Evolutionary conservation across 2,888 invertebrate genomes (phyloP).

Genomic region (Pocota personata): DNA sequence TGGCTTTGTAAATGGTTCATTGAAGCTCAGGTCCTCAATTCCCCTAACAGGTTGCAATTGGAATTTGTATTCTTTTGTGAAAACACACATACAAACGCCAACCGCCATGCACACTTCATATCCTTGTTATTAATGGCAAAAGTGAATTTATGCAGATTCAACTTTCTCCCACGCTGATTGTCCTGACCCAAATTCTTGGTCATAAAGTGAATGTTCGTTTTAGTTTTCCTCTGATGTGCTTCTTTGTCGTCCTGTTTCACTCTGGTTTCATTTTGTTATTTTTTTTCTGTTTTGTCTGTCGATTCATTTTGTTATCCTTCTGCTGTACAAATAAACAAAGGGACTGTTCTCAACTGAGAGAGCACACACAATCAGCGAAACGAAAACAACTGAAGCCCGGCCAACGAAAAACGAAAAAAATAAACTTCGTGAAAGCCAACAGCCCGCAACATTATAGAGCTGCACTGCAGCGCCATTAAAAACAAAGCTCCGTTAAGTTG

Average conservation of each 20-base stretch:
- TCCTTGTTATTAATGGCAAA: slow-evolving; percentile 66
- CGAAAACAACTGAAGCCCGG: slow-evolving; percentile 44
- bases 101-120: slow-evolving; percentile 39
- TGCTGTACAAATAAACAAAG: slow-evolving; percentile 54
- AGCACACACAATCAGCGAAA: slow-evolving; percentile 45
- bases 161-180: slow-evolving; percentile 54
- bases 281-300: slow-evolving; percentile 22
- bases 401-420: slow-evolving; percentile 12
- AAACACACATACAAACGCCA: neutral
- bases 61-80: slow-evolving; percentile 26
- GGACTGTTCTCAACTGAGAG: slow-evolving; percentile 28
- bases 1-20: slow-evolving; percentile 33
- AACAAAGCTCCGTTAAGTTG: slow-evolving; percentile 60
- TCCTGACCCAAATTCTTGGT: slow-evolving; percentile 67
- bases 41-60: slow-evolving; percentile 41
- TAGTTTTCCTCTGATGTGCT: slow-evolving; percentile 11
- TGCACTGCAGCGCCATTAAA: slow-evolving; percentile 67
- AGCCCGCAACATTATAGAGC: slow-evolving; percentile 62
- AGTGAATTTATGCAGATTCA: slow-evolving; percentile 69
- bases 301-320: slow-evolving; percentile 51
- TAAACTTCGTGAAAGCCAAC: slow-evolving; percentile 52
- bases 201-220: slow-evolving; percentile 63
- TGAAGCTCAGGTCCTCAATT: slow-evolving; percentile 32
- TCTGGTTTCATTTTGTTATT: slow-evolving; percentile 1
- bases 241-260: slow-evolving; percentile 36